Conservation (phyloP, 2,888 invertebrate genomes). For the Rutpela maculata region DNA sequence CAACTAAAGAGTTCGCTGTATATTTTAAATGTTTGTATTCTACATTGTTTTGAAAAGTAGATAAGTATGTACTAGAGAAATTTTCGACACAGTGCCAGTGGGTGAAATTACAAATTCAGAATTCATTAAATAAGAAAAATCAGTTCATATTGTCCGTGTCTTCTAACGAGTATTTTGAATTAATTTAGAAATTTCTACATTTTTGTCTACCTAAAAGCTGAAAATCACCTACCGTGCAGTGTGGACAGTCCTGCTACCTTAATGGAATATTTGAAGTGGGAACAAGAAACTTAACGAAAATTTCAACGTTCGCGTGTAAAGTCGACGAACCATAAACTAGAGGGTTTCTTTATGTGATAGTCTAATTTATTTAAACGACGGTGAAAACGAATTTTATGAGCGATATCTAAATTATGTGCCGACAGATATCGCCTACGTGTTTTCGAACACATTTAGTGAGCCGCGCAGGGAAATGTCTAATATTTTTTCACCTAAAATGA, state of each 20-base stretch:
- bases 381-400: neutral
- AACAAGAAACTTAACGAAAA: neutral
- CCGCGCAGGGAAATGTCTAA: neutral
- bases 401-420: neutral
- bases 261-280: neutral
- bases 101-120: no score
- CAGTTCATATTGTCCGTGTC: no score
- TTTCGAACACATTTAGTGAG: neutral
- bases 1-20: no score
- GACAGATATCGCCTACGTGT: neutral
- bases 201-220: no score
- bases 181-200: no score
- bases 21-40: no score
- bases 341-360: neutral
- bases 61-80: no score
- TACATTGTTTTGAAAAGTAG: no score
- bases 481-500: neutral
- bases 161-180: no score
- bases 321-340: neutral
- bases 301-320: neutral
- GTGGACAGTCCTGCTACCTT: neutral
- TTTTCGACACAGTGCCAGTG: no score
- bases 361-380: neutral
- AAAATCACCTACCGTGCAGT: neutral
- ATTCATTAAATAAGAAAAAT: no score